These are phyloP conservation scores for Malurus cyaneus DNA, from an alignment of 2,113 vertebrate species.

Conservation along the genomic window DNA sequence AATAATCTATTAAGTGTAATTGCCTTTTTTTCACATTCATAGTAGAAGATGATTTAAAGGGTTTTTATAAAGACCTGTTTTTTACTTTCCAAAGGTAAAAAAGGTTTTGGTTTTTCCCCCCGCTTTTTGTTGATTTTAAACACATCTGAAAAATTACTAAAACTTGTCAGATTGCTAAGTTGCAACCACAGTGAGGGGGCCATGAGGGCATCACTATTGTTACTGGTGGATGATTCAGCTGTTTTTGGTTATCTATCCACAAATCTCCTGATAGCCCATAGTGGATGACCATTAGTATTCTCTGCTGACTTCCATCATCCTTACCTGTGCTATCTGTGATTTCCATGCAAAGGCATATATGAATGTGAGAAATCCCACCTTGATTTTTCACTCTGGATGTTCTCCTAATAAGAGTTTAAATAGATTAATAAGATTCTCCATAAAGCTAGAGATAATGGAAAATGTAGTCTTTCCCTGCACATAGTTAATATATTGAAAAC, in stretches of 20 bases:
- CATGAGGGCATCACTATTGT: background rate
- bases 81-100: background rate
- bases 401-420: background rate
- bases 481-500: background rate
- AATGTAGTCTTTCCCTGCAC: background rate
- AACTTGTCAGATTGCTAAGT: background rate
- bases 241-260: background rate
- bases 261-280: background rate
- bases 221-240: background rate
- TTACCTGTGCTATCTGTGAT: background rate
- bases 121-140: background rate
- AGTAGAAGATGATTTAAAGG: background rate
- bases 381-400: background rate
- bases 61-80: background rate
- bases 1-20: background rate
- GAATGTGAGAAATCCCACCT: background rate
- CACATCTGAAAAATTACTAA: background rate
- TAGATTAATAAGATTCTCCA: background rate
- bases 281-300: background rate
- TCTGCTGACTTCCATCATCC: background rate
- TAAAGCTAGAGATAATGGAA: background rate
- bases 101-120: fast-evolving
- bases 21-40: background rate
- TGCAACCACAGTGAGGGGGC: background rate
- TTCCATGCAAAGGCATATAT: background rate